A percentile compares a stretch with the other conserved stretches of the same genome.
These are phyloP conservation scores for Pseudobourletiella spinata DNA, from an alignment of 1,140 invertebrate species.

Conservation along the genomic window DNA sequence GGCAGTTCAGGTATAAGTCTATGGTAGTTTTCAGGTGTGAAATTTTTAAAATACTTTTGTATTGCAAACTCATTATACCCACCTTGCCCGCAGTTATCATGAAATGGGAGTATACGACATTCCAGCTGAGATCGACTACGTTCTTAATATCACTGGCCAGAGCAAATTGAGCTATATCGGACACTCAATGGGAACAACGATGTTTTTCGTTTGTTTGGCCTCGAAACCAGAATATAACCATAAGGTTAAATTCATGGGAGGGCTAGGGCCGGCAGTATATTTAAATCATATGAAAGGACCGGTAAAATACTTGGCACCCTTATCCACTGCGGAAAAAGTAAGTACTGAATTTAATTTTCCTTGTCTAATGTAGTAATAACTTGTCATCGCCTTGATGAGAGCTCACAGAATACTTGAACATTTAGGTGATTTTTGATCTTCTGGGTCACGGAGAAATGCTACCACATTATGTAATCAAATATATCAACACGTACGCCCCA, in stretches of 20 bases:
- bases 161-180: slow-evolving; percentile 42
- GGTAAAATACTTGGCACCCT: slow-evolving; percentile 40
- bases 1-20: slow-evolving; percentile 39
- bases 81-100: too few species aligned
- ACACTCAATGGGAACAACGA: slow-evolving; percentile 55
- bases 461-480: slow-evolving; percentile 12
- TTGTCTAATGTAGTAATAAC: too few species aligned
- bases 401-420: too few species aligned
- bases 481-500: slow-evolving; percentile 9
- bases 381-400: too few species aligned
- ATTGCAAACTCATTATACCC: neutral
- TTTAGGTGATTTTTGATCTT: slow-evolving; percentile 13
- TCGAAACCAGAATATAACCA: slow-evolving; percentile 53
- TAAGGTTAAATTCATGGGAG: slow-evolving; percentile 54
- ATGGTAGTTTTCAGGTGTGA: too few species aligned
- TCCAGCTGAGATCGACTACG: slow-evolving; percentile 34
- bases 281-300: slow-evolving; percentile 47
- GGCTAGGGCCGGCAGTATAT: slow-evolving; percentile 58
- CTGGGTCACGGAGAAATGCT: slow-evolving; percentile 16
- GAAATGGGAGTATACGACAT: slow-evolving; percentile 40
- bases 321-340: slow-evolving; percentile 36
- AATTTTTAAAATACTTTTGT: neutral
- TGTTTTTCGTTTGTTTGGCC: slow-evolving; percentile 52
- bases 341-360: too few species aligned
- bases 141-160: slow-evolving; percentile 18